phyloP scores from a whole-genome alignment of 92 coral and sea anemone species.

The Anthopleura xanthogrammica region DNA sequence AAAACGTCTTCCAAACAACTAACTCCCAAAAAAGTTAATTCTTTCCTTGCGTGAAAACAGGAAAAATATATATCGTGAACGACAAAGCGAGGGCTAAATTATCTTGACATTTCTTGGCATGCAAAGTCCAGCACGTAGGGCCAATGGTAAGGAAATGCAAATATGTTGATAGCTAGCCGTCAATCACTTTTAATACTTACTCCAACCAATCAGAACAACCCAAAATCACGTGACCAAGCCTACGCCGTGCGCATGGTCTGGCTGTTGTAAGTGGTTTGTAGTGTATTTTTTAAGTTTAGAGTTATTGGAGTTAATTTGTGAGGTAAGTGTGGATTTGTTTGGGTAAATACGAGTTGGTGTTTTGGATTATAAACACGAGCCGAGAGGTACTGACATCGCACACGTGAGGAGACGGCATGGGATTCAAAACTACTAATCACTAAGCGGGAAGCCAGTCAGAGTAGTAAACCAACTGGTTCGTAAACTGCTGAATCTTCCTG shows the following conservation, averaged over 20 bases:
- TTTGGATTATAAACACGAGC: background rate
- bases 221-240: conserved; percentile 40
- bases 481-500: background rate
- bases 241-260: conserved; percentile 7
- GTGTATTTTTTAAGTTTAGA: conserved; percentile 5
- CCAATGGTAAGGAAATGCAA: background rate
- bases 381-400: background rate
- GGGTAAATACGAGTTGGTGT: background rate
- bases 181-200: background rate
- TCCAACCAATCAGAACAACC: conserved; percentile 22
- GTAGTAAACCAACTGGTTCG: background rate
- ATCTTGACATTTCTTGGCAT: background rate
- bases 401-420: background rate
- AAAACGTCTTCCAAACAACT: too few relatives aligned
- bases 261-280: background rate
- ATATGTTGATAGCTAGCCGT: background rate
- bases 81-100: too few relatives aligned
- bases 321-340: background rate
- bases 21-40: too few relatives aligned
- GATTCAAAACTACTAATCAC: background rate
- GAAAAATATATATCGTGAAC: too few relatives aligned
- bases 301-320: background rate
- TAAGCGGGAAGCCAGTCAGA: background rate
- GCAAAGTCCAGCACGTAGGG: background rate
- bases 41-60: too few relatives aligned